Evolutionary conservation across 2,888 invertebrate species (phyloP), one percentile per base, ranked within the genome.

Genomic region (Aporophyla lueneburgensis): DNA sequence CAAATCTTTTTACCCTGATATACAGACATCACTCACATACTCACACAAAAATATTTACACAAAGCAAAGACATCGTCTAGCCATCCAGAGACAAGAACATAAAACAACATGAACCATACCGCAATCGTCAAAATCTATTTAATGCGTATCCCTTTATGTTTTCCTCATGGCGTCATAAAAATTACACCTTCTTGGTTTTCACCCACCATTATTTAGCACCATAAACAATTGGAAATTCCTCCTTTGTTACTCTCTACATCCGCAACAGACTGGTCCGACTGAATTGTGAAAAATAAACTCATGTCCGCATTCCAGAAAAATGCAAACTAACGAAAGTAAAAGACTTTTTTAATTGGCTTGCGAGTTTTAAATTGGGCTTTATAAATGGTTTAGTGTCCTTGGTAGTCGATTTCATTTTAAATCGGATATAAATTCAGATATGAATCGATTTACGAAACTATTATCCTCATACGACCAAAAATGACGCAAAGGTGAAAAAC

Each of bases 271-370:
- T 62, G 76, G 82, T 82, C 82, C 21, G 33, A 27, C 75, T 80
- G 69, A 84, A 80, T 76, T 84, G 56, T 80, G 80, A 83, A 85
- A 85, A 84, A 67, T 51, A 43, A 40, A 49, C 51, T 43, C n/a
- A 54, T 53, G 53, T 86, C 86, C 86, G 86, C 86, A 84, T 86
- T 84, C 75, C 86, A 71, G 77, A 80, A 78, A 85, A 81, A 75
- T 63, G 65, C 59, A 74, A 4, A 71, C n/a, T 62, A 71, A 71
- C 16, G 66, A 78, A 80, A 77, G 71, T 80, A 78, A 74, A 74
- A 74, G 9, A 49, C 58, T 78, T 75, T 33, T 76, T 76, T 82
- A 82, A 86, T 82, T 84, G 70, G 59, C 40, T 68, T 62, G 24
- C 65, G 59, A 53, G 43, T 59, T 46, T 33, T 62, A 53, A 65